Percentiles rank a stretch among this genome's conserved stretches.
Conservation (phyloP, 2,888 invertebrate species). For the Epirrhoe tristata region DNA sequence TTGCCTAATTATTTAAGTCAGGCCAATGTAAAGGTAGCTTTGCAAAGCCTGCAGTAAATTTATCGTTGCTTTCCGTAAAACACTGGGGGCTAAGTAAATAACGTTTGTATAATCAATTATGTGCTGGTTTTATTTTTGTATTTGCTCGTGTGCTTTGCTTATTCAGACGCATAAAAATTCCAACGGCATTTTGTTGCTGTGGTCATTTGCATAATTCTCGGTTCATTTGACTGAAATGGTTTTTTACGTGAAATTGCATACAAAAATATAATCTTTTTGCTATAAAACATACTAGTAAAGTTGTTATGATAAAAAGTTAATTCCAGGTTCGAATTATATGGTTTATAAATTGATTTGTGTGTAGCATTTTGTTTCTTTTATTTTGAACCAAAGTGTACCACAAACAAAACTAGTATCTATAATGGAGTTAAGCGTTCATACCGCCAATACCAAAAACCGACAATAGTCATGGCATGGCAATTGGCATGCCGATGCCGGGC, state of each 20-base stretch:
- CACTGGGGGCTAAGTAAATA: conserved; percentile 35
- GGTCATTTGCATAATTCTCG: conserved; percentile 37
- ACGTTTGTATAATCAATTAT: conserved; percentile 56
- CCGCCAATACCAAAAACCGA: conserved; percentile 32
- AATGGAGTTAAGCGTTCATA: conserved; percentile 31
- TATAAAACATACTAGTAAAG: too few species aligned
- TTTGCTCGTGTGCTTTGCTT: conserved; percentile 38
- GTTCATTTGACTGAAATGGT: conserved; percentile 26
- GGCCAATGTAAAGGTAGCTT: conserved; percentile 57
- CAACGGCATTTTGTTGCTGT: conserved; percentile 38
- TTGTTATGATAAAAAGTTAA: too few species aligned
- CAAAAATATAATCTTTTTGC: background rate
- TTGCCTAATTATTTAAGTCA: conserved; percentile 75
- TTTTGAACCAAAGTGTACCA: background rate
- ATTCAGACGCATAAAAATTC: conserved; percentile 39
- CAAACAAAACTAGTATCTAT: conserved; percentile 16
- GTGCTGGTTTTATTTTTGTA: conserved; percentile 46
- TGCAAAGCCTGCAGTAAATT: conserved; percentile 68
- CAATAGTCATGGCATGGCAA: conserved; percentile 30
- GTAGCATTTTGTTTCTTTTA: background rate
- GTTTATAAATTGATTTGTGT: too few species aligned
- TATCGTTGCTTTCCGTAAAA: conserved; percentile 58
- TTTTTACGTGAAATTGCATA: background rate
- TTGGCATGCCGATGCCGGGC: conserved; percentile 27
- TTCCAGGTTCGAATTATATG: too few species aligned